Evolutionary conservation across 2,797 vertebrate species (phyloP).

Genomic region (Tadarida brasiliensis): DNA sequence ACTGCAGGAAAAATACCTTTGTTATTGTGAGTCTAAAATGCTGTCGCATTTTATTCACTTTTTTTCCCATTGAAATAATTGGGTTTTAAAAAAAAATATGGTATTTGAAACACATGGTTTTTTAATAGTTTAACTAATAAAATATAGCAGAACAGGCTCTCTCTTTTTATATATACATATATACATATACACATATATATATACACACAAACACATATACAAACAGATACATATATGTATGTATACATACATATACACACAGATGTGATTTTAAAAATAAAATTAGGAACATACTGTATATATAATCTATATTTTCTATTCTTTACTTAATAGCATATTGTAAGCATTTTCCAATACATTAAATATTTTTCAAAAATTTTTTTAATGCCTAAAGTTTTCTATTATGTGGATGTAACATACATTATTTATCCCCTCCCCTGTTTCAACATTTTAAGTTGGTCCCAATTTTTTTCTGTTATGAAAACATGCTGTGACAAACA

Average conservation of each 20-base stretch:
- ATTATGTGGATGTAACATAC: not conserved
- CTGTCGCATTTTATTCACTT: not conserved
- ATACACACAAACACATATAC: not conserved
- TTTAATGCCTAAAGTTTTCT: not conserved
- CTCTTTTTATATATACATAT: not conserved
- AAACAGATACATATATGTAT: not conserved
- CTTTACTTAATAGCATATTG: not conserved
- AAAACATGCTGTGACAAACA: slow-evolving; percentile 4
- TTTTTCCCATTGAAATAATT: slow-evolving; percentile 25
- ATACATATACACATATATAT: not conserved
- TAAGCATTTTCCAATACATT: slow-evolving; percentile 13
- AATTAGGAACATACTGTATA: not conserved
- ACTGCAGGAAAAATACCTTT: slow-evolving; percentile 2
- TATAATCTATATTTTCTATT: slow-evolving; percentile 25
- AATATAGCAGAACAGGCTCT: not conserved
- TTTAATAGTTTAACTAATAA: slow-evolving; percentile 40
- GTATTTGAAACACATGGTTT: slow-evolving; percentile 2
- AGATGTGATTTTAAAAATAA: slow-evolving; percentile 32
- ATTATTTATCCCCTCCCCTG: not conserved
- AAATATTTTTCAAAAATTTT: slow-evolving; percentile 33
- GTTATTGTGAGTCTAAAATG: not conserved
- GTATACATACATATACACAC: not conserved
- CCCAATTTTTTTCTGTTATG: not conserved
- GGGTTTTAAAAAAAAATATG: not conserved
- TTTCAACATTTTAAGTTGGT: not conserved